Conservation (phyloP, 1,140 invertebrate genomes). For the Gonatopus flavifemur region DNA sequence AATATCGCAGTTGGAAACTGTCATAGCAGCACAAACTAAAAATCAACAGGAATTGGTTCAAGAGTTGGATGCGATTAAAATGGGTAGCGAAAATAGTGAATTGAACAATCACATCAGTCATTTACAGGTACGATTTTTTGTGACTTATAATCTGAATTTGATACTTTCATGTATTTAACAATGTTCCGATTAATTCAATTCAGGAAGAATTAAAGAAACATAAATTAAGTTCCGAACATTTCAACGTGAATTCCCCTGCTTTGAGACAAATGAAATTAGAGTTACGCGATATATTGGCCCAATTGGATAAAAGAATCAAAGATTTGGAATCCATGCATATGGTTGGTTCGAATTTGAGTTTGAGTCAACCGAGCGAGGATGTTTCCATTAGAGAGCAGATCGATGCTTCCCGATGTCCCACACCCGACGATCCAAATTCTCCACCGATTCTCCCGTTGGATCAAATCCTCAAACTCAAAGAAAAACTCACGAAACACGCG, state of each 20-base stretch:
- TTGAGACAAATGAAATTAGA: constrained; percentile 60
- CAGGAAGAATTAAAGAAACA: constrained; percentile 62
- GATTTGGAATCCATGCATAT: constrained; percentile 70
- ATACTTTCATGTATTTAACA: too few species aligned
- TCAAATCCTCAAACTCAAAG: constrained; percentile 65
- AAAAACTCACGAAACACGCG: constrained; percentile 67
- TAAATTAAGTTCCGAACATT: constrained; percentile 60
- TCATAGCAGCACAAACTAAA: constrained; percentile 60
- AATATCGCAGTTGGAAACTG: constrained; percentile 55
- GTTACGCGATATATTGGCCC: constrained; percentile 63
- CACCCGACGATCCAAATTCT: constrained; percentile 51
- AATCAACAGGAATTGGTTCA: constrained; percentile 60
- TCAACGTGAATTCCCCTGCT: constrained; percentile 56
- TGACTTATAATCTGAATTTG: too few species aligned
- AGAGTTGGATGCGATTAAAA: constrained; percentile 58
- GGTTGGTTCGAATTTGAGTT: constrained; percentile 60
- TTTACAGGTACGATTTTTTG: constrained; percentile 54
- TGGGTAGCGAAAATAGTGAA: constrained; percentile 56
- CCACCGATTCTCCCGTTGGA: constrained; percentile 58
- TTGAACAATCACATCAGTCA: constrained; percentile 58
- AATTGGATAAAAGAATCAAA: constrained; percentile 67
- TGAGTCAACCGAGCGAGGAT: constrained; percentile 76
- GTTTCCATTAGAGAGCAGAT: constrained; percentile 72
- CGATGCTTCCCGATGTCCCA: constrained; percentile 46
- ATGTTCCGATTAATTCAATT: not conserved